Evolutionary conservation across 2,797 vertebrate genomes (phyloP).

Genomic region (Paedocypris micromegethes): DNA sequence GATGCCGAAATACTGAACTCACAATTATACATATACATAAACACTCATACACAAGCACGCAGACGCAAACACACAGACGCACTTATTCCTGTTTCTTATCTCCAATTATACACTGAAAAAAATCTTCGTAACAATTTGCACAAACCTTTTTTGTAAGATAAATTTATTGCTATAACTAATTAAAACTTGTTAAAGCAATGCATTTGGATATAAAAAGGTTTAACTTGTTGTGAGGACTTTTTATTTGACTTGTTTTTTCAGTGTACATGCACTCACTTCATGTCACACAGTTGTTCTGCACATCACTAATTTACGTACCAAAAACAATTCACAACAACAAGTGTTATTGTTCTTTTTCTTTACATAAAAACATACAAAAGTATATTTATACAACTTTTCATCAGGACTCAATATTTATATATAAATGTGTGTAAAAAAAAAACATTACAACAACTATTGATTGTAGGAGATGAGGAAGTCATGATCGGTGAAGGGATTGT

Average conservation of each 20-base stretch:
- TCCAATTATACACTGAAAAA: no score
- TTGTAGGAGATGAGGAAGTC: slow-evolving; percentile 28
- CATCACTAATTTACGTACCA: slow-evolving; percentile 22
- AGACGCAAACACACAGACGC: no score
- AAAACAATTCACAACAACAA: slow-evolving; percentile 50
- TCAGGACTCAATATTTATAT: slow-evolving; percentile 57
- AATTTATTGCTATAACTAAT: no score
- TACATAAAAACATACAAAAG: slow-evolving; percentile 74
- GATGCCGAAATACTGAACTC: no score
- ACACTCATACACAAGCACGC: no score
- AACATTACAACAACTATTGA: slow-evolving; percentile 69
- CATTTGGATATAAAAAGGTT: no score
- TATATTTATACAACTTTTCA: slow-evolving; percentile 56
- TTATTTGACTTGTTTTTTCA: not conserved
- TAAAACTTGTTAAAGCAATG: no score
- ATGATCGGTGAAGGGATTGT: not conserved
- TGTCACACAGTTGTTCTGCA: slow-evolving; percentile 30
- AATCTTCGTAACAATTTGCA: no score
- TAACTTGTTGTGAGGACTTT: no score
- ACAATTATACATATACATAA: no score
- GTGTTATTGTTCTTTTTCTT: slow-evolving; percentile 46
- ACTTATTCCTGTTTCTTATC: no score
- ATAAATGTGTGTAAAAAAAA: slow-evolving; percentile 54
- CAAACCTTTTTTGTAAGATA: no score
- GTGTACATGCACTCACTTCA: slow-evolving; percentile 57